phyloP scores from a whole-genome alignment of 2,113 vertebrate genomes.

The Gambusia affinis region DNA sequence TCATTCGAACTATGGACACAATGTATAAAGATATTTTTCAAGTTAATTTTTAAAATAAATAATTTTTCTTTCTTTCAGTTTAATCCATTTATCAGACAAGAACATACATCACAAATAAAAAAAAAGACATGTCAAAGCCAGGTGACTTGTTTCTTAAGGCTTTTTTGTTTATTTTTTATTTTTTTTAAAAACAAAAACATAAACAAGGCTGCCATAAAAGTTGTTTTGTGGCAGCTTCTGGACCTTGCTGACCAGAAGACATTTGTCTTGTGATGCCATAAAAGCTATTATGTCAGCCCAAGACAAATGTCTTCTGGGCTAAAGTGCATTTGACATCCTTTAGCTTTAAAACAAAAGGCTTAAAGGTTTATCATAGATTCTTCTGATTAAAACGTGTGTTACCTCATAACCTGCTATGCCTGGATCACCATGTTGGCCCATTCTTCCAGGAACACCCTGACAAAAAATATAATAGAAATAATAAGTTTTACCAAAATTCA shows the following conservation, averaged over 20 bases:
- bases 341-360: too few species aligned
- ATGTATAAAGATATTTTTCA: too few species aligned
- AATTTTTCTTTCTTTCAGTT: too few species aligned
- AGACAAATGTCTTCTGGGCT: neutral
- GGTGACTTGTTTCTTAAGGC: neutral
- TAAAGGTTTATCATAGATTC: neutral
- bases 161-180: neutral
- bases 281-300: neutral
- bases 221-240: too few species aligned
- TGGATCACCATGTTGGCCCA: constrained; percentile 89
- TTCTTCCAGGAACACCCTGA: constrained; percentile 90
- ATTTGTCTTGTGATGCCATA: too few species aligned
- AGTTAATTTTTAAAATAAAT: too few species aligned
- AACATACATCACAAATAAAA: neutral
- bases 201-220: too few species aligned
- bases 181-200: neutral
- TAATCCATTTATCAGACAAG: too few species aligned
- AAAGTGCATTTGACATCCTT: neutral
- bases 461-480: constrained; percentile 12
- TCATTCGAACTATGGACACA: too few species aligned
- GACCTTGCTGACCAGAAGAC: too few species aligned
- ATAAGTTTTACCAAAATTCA: neutral
- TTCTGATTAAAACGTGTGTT: constrained; percentile 25
- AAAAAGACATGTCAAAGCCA: neutral
- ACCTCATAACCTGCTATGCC: constrained; percentile 91